Conservation (phyloP, 2,113 vertebrate genomes). For the Lichenostomus cassidix region DNA sequence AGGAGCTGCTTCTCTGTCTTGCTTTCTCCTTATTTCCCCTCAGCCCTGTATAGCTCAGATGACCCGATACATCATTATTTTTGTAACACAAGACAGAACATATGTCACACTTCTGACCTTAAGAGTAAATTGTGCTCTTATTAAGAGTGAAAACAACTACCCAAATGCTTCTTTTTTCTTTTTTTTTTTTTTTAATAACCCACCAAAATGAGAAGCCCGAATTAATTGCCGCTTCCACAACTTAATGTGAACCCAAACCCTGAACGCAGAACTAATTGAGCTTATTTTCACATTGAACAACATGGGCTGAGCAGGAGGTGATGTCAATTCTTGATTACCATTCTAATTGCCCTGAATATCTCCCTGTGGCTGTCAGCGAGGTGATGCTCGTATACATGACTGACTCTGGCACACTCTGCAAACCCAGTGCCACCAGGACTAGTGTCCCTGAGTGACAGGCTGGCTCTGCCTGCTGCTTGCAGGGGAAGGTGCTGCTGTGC, state of each 20-base stretch:
- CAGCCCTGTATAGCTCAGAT: background rate
- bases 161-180: background rate
- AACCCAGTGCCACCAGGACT: background rate
- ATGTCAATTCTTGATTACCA: slow-evolving; percentile 12
- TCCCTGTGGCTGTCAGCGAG: background rate
- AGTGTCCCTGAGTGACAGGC: background rate
- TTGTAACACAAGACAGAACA: background rate
- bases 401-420: background rate
- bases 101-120: slow-evolving; percentile 4
- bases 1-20: background rate
- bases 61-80: slow-evolving; percentile 38
- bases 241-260: background rate
- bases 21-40: background rate
- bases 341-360: slow-evolving; percentile 5
- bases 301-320: slow-evolving; percentile 1
- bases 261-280: background rate
- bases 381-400: background rate
- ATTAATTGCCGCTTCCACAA: background rate
- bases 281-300: slow-evolving; percentile 12
- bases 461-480: background rate
- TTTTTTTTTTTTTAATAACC: background rate
- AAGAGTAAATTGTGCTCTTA: background rate
- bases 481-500: background rate
- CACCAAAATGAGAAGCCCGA: background rate
- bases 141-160: slow-evolving; percentile 26